Conservation (phyloP, 2,888 invertebrate species). For the Gymnosoma rotundatum region DNA sequence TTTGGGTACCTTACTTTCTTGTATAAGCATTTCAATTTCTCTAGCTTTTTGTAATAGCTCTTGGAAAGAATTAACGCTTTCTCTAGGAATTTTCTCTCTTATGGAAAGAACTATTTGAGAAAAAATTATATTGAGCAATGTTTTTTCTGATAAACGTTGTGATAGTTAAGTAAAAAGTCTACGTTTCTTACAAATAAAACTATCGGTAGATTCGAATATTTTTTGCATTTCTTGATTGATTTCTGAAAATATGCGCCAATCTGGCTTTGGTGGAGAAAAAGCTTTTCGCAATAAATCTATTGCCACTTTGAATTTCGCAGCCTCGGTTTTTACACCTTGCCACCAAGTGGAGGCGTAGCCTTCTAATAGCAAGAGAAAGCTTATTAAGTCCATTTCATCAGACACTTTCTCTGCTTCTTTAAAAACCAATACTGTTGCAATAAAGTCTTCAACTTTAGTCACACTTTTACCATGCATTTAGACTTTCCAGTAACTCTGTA, state of each 20-base stretch:
- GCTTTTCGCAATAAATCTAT: conserved; percentile 30
- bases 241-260: conserved; percentile 52
- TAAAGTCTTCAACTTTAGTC: conserved; percentile 47
- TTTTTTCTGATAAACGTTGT: conserved; percentile 41
- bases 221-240: conserved; percentile 27
- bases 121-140: conserved; percentile 23
- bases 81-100: background rate
- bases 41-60: conserved; percentile 9
- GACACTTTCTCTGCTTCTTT: conserved; percentile 33
- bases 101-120: background rate
- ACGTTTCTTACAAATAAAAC: conserved; percentile 47
- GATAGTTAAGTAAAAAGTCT: conserved; percentile 30
- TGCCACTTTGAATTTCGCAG: conserved; percentile 24
- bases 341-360: conserved; percentile 47
- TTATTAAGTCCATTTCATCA: conserved; percentile 29
- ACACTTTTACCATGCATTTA: conserved; percentile 23
- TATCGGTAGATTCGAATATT: conserved; percentile 27
- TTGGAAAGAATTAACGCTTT: background rate
- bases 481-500: background rate
- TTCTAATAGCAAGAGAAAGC: conserved; percentile 46
- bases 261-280: conserved; percentile 54
- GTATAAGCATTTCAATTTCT: background rate
- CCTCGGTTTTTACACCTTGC: conserved; percentile 48
- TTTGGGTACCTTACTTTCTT: background rate
- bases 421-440: conserved; percentile 47